phyloP scores from a whole-genome alignment of 2,888 invertebrate genomes.

The Cinara cedri region DNA sequence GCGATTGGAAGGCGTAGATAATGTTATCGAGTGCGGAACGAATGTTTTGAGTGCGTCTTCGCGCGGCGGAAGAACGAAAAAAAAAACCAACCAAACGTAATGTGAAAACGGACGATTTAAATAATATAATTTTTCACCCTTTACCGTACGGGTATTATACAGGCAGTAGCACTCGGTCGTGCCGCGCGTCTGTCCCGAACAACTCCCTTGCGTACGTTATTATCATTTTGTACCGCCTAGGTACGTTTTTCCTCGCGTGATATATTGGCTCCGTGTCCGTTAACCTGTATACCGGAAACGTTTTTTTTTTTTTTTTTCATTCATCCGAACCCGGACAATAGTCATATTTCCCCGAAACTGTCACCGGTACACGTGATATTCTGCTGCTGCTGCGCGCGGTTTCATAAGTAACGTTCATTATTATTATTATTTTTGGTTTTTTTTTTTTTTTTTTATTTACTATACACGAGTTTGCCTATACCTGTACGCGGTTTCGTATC shows the following conservation, averaged over 20 bases:
- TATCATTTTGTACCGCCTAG: neutral
- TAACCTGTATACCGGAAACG: neutral
- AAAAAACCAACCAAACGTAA: neutral
- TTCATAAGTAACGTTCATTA: too few relatives aligned
- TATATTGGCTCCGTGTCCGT: neutral
- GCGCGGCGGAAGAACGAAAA: neutral
- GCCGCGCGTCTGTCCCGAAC: neutral
- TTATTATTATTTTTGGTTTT: too few relatives aligned
- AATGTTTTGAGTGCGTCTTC: constrained; percentile 52
- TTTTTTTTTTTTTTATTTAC: too few relatives aligned
- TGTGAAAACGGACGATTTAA: constrained; percentile 7
- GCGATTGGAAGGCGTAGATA: too few relatives aligned
- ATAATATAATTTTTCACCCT: constrained; percentile 11
- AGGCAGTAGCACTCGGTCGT: neutral
- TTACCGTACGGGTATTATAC: neutral
- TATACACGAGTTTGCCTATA: too few relatives aligned
- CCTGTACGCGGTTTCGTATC: too few relatives aligned
- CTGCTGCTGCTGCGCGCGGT: too few relatives aligned
- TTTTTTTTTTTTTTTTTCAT: neutral
- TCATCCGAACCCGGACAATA: neutral
- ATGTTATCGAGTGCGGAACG: constrained; percentile 56
- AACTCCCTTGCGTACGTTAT: neutral
- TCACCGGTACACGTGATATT: too few relatives aligned
- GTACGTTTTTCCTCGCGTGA: constrained; percentile 16
- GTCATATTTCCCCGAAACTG: neutral